These are phyloP conservation scores for Pagrus major DNA, from an alignment of 2,113 vertebrate genomes.

Conservation along the genomic window DNA sequence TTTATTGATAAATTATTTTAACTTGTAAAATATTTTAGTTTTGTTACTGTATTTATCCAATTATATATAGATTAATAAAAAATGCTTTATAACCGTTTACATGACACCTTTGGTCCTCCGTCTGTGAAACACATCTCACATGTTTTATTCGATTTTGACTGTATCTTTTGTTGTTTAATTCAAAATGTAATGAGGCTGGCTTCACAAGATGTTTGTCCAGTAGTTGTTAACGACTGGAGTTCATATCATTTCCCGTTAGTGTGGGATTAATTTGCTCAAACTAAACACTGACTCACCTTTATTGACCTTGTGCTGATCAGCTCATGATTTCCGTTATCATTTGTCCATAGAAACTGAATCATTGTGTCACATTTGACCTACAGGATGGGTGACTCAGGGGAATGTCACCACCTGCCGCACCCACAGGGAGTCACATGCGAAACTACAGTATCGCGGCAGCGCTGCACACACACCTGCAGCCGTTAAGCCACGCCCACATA, in stretches of 20 bases:
- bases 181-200: not conserved
- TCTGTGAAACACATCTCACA: not conserved
- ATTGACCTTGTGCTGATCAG: not conserved
- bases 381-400: slow-evolving; percentile 27
- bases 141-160: not conserved
- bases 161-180: not conserved
- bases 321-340: not conserved
- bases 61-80: not conserved
- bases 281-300: not conserved
- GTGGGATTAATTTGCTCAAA: not conserved
- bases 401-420: slow-evolving; percentile 16
- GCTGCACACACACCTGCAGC: slow-evolving; percentile 70
- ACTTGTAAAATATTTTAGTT: not conserved
- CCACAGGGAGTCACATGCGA: slow-evolving; percentile 7
- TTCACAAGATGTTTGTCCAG: not conserved
- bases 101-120: not conserved
- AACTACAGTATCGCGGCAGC: not conserved
- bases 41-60: not conserved
- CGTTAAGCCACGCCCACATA: slow-evolving; percentile 78
- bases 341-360: not conserved
- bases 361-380: not conserved
- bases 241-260: not conserved
- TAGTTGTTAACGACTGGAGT: not conserved
- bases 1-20: too few species aligned
- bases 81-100: too few species aligned